Conservation (phyloP, 2,888 invertebrate genomes). For the Macrosoma leucophasiata region DNA sequence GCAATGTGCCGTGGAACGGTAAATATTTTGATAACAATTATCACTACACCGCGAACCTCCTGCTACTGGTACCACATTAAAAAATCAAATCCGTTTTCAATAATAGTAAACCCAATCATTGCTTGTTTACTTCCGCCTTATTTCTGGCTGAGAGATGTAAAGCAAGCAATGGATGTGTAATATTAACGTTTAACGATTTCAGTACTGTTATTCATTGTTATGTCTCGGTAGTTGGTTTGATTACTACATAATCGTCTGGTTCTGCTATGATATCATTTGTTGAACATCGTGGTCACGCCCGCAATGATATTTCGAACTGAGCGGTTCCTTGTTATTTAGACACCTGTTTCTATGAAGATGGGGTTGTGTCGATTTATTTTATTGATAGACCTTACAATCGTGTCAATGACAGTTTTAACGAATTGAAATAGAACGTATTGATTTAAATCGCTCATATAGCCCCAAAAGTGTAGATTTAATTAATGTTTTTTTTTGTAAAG, state of each 20-base stretch:
- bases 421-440: too few relatives aligned
- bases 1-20: slow-evolving; percentile 48
- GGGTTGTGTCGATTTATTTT: slow-evolving; percentile 2
- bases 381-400: slow-evolving; percentile 23
- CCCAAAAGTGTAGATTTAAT: too few relatives aligned
- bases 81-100: slow-evolving; percentile 16
- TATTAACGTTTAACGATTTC: slow-evolving; percentile 10
- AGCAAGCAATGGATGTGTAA: slow-evolving; percentile 33
- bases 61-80: slow-evolving; percentile 36
- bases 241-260: slow-evolving; percentile 62
- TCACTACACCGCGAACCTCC: slow-evolving; percentile 53
- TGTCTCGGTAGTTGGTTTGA: slow-evolving; percentile 43
- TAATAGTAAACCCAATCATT: slow-evolving; percentile 24
- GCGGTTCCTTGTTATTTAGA: slow-evolving; percentile 40
- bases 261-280: slow-evolving; percentile 64
- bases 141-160: background rate
- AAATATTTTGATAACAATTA: slow-evolving; percentile 71
- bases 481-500: too few relatives aligned
- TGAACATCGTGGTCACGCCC: slow-evolving; percentile 52
- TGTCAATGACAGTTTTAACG: too few relatives aligned
- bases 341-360: slow-evolving; percentile 17
- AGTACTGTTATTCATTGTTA: slow-evolving; percentile 19
- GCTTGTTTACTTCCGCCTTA: slow-evolving; percentile 18
- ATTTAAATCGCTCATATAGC: too few relatives aligned
- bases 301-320: slow-evolving; percentile 42